Evolutionary conservation across 64 coral and sea anemone genomes (phyloP).

Genomic region (Orbicella faveolata): DNA sequence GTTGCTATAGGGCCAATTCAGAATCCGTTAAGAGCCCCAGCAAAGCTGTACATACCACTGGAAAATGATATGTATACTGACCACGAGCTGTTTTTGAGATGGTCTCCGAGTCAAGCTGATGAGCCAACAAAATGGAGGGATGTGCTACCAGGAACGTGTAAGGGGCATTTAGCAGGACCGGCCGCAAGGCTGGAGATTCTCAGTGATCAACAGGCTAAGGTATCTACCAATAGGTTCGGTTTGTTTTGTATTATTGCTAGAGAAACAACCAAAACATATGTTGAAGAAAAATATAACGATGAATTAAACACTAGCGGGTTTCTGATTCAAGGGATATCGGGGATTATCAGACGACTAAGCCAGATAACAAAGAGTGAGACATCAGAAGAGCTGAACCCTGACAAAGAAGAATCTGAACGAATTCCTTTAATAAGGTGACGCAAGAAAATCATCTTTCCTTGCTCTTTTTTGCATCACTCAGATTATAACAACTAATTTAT

Average conservation of each 20-base stretch:
- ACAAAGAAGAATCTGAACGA: neutral
- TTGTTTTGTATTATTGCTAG: neutral
- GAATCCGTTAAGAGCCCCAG: neutral
- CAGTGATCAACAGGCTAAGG: neutral
- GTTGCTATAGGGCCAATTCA: neutral
- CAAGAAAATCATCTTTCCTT: neutral
- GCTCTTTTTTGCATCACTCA: too few species aligned
- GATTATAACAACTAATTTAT: too few species aligned
- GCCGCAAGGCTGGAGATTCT: neutral
- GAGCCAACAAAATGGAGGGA: neutral
- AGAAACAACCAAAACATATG: neutral
- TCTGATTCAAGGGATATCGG: neutral
- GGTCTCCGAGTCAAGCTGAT: neutral
- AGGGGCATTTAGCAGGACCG: neutral
- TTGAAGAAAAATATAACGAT: neutral
- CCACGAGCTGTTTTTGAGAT: neutral
- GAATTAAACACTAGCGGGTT: neutral
- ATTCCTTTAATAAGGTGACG: neutral
- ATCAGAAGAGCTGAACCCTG: neutral
- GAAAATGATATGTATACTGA: neutral
- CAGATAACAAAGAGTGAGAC: neutral
- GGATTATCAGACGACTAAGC: neutral
- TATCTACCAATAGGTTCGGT: neutral
- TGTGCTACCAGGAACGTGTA: neutral
- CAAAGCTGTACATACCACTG: neutral